Evolutionary conservation across 2,888 invertebrate genomes (phyloP).

Genomic region (Polyploca ridens): DNA sequence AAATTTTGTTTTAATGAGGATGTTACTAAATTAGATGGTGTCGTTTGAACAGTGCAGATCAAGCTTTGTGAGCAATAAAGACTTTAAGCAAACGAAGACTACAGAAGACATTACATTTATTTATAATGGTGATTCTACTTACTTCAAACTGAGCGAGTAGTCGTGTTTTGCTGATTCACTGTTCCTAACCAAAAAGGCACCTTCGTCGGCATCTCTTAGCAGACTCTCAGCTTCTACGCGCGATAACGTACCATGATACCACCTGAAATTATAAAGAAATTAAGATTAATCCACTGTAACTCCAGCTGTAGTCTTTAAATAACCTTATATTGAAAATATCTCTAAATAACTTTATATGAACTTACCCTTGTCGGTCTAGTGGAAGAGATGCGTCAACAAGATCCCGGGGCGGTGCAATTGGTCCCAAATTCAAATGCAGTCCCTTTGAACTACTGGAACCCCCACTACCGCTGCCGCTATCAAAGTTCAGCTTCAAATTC

Average conservation of each 20-base stretch:
- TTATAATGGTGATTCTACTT: conserved; percentile 82
- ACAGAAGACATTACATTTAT: background rate
- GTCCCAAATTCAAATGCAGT: conserved; percentile 89
- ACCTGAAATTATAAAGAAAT: conserved; percentile 79
- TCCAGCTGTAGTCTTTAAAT: background rate
- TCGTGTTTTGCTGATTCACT: conserved; percentile 97
- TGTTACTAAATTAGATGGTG: background rate
- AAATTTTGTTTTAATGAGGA: conserved; percentile 13
- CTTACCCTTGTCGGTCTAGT: conserved; percentile 94
- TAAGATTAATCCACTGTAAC: conserved; percentile 11
- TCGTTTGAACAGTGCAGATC: background rate
- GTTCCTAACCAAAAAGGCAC: conserved; percentile 96
- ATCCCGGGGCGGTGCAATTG: conserved; percentile 87
- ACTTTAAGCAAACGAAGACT: background rate
- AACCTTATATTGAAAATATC: conserved; percentile 10
- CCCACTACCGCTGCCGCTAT: conserved; percentile 71
- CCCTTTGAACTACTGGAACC: conserved; percentile 78
- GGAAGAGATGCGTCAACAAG: conserved; percentile 92
- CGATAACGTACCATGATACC: conserved; percentile 98
- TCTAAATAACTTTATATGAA: no score
- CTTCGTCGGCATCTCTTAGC: conserved; percentile 92
- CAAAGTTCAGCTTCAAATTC: conserved; percentile 90
- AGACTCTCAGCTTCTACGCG: conserved; percentile 96
- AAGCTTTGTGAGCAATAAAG: background rate
- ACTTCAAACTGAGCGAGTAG: conserved; percentile 98